Evolutionary conservation across 2,888 invertebrate species (phyloP), one percentile per base, ranked within the genome.

Genomic region (Spodoptera littoralis): DNA sequence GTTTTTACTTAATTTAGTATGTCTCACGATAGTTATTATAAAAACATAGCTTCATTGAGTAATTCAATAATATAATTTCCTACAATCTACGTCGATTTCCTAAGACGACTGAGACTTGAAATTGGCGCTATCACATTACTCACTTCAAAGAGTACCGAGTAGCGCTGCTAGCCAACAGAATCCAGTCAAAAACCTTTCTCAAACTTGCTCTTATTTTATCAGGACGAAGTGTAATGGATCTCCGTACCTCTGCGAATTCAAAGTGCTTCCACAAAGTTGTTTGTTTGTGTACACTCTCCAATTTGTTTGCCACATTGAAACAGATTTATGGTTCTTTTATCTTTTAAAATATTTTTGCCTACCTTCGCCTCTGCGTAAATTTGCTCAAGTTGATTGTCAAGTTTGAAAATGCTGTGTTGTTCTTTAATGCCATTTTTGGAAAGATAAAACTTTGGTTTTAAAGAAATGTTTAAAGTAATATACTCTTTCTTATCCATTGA

Each of bases 271-370:
- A 45, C 66, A 57, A 50, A 72, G 55, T 74, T 75, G 71, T 76
- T 68, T 77, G 66, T 62, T 65, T 53, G 27, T 6, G 46, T 22
- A 4, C 61, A 50, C 62, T 65, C 48, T 50, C 42, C 49, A 70
- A 60, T 76, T 77, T 70, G 70, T 63, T 69, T 69, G 51, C 54
- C 5, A 43, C 53, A 27, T 30, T 60, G 49, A 4, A 11, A 62
- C 49, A 65, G 69, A 78, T 77, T 78, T 70, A 78, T 78, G 51
- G 61, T n/a, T 36, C 13, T 45, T 59, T 69, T 70, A 62, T 63
- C 60, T 62, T 36, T 36, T 42, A 6, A 48, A 43, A 62, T 60
- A 60, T 61, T 73, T 73, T 63, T 42, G 24, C 6, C 41, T 63
- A 52, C 43, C 46, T 46, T 44, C 42, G 27, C 36, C 1, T 45